Base-by-base conservation (phyloP, 2,797 vertebrate species). In the Gouania willdenowi region DNA sequence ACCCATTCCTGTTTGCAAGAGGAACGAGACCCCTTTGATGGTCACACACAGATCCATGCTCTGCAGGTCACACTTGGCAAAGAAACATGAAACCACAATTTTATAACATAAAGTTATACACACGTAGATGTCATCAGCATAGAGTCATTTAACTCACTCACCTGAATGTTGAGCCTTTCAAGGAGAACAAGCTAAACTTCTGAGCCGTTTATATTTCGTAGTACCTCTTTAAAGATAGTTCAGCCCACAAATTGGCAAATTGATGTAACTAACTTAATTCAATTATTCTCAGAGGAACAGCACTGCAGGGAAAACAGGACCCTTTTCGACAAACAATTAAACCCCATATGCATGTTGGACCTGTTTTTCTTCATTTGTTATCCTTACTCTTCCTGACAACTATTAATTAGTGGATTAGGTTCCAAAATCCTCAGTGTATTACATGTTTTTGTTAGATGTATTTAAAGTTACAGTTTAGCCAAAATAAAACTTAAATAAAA, bases 1-100 rank as follows among this genome's bases (percentile, higher is more conserved):
- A 5, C 87, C 88, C 7, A 79, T 55, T 39, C 77, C 26, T 0
- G 71, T 68, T 60, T 91, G 90, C 64, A 92, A 41, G 40, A 91
- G 82, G 77, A 91, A 90, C 50, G 88, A 89, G n/a, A 91, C 83
- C 1, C 89, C 89, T 76, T 90, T 91, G 75, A 92, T 89, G 62
- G 87, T 75, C 43, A 89, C 56, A 56, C 89, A 91, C 12, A 92
- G 83, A 63, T 92, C 89, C 89, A 92, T 91, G 35, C 71, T 78
- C 59, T 35, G 41, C 8, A 6, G 2, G 23, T 8, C 4, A 29
- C 5, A 20, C 24, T 25, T 38, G 37, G 12, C 5, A 46, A 53
- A 58, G 17, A 66, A 29, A 57, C 34, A 37, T 14, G 53, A 12
- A 52, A 62, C 10, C 5, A 24, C 5, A 42, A 10, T 24, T 2